Evolutionary conservation across 2,888 invertebrate species (phyloP), one percentile per base, ranked within the genome.

Genomic region (Scaptomyza reducta): DNA sequence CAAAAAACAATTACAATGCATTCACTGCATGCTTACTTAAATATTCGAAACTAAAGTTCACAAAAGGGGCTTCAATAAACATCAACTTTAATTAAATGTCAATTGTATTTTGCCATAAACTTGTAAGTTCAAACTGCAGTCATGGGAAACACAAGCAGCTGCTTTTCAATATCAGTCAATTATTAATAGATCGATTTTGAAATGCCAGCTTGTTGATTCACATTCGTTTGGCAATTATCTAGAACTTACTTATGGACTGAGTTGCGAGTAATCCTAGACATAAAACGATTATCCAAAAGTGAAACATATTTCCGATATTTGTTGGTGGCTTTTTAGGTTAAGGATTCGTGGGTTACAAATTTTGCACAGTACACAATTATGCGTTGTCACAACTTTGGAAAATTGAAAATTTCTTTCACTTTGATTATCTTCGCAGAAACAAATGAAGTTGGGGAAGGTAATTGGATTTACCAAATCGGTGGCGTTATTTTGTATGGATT

Each of bases 271-370:
- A 89, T 91, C 90, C 91, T 77, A 91, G 73, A 75, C 87, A 89
- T 79, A 91, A 79, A 77, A 88, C 83, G 85, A 89, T 89, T 91
- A 91, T 91, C 91, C 91, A 91, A 89, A 89, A 77, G 73, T 83
- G 84, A 89, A 86, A 89, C 91, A 91, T 91, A 74, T 85, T 89
- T 72, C 57, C 53, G 56, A 60, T 57, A 70, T 54, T 25, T 47
- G 44, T 35, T 44, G 55, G 40, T 63, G 31, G 55, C 33, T 72
- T 3, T 65, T 54, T 14, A 45, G 47, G 33, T 51, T 68, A 42
- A 1, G 14, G 9, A 16, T 35, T 9, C 14, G 22, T 47, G 22
- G 44, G 41, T 14, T 60, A 31, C 6, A 42, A 51, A 38, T 68
- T 22, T 33, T 22, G 49, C 31, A 33, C 47, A 29, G n/a, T 18